Conservation (phyloP, 2,888 invertebrate genomes). For the Ophion slaviceki region DNA sequence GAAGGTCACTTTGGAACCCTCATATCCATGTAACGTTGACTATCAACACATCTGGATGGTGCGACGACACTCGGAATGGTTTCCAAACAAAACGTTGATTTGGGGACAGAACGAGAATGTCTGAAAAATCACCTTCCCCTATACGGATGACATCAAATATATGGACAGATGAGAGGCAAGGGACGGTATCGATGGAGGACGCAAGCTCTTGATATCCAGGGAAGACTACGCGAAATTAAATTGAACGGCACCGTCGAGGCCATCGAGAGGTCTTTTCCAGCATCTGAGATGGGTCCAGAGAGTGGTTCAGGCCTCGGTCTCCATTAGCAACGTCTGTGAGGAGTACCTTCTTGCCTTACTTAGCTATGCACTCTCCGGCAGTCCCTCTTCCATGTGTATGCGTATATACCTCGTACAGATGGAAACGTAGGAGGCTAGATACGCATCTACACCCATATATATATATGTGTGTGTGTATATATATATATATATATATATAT, state of each 20-base stretch:
- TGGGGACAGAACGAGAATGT: neutral
- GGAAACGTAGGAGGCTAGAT: neutral
- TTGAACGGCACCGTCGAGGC: conserved; percentile 46
- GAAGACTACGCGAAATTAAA: conserved; percentile 47
- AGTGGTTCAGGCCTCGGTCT: conserved; percentile 71
- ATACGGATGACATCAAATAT: conserved; percentile 9
- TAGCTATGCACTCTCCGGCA: conserved; percentile 26
- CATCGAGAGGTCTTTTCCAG: conserved; percentile 30
- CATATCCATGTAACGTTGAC: neutral
- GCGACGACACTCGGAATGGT: too few relatives aligned
- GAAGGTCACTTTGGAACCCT: neutral
- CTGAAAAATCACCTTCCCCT: neutral
- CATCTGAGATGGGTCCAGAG: conserved; percentile 72
- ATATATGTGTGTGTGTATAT: conserved; percentile 12
- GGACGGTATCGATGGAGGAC: conserved; percentile 48
- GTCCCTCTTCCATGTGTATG: neutral
- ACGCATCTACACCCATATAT: neutral
- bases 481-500: conserved; percentile 5
- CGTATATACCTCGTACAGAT: neutral
- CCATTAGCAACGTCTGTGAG: conserved; percentile 72
- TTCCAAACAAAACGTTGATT: too few relatives aligned
- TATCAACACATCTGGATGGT: too few relatives aligned
- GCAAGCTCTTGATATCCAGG: conserved; percentile 17
- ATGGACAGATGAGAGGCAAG: conserved; percentile 21
- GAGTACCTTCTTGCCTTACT: conserved; percentile 52